Percentiles rank a stretch among this genome's conserved stretches.
These are phyloP conservation scores for Eucera pruinosa DNA, from an alignment of 2,888 invertebrate species.

Conservation along the genomic window DNA sequence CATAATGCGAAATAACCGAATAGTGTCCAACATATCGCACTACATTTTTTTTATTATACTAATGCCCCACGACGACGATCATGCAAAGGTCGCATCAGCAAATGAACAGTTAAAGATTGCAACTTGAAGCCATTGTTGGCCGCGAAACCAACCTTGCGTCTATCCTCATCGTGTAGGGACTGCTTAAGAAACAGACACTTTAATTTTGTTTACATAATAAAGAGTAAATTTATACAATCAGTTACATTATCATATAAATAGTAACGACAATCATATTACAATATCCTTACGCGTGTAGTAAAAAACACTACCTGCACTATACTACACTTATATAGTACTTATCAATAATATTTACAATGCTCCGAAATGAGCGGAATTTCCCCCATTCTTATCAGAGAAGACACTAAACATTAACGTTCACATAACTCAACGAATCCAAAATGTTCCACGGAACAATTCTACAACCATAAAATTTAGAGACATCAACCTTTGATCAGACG, in stretches of 20 bases:
- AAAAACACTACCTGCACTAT: constrained; percentile 71
- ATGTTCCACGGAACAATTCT: constrained; percentile 8
- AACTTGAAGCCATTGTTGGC: no score
- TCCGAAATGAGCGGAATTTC: constrained; percentile 52
- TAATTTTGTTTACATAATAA: constrained; percentile 76
- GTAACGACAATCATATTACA: constrained; percentile 68
- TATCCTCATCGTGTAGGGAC: no score
- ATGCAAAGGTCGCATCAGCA: no score
- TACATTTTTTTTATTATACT: no score
- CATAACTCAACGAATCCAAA: constrained; percentile 15
- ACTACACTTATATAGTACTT: constrained; percentile 64
- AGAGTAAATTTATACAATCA: constrained; percentile 78
- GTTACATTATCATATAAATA: constrained; percentile 76
- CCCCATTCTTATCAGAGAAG: neutral
- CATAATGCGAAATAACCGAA: no score
- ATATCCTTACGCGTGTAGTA: constrained; percentile 71
- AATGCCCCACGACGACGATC: no score
- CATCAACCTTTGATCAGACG: constrained; percentile 12
- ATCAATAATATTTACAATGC: constrained; percentile 74
- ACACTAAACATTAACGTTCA: constrained; percentile 20
- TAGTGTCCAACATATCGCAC: no score
- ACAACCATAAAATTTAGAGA: constrained; percentile 18
- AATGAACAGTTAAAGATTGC: no score
- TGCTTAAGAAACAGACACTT: no score
- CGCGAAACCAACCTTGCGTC: no score